Evolutionary conservation across 2,797 vertebrate species (phyloP).

Genomic region (Cuniculus paca): DNA sequence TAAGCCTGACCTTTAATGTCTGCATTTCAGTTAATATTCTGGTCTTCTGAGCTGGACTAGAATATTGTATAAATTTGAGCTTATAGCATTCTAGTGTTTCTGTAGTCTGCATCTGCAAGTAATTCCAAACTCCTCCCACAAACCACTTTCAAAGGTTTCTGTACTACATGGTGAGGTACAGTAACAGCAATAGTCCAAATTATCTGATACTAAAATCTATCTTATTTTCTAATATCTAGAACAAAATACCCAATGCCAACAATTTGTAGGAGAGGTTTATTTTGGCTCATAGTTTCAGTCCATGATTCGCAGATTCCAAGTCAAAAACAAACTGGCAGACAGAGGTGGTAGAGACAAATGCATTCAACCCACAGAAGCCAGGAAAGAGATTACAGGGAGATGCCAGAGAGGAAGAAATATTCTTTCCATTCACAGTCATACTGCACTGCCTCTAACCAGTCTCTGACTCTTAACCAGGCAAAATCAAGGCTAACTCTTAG

Average conservation of each 20-base stretch:
- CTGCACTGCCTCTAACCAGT: neutral
- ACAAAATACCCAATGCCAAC: neutral
- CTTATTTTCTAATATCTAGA: neutral
- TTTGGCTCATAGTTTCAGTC: neutral
- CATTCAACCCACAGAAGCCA: neutral
- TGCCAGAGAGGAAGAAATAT: neutral
- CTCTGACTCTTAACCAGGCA: neutral
- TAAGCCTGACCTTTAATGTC: neutral
- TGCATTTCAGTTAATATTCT: neutral
- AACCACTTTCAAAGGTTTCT: neutral
- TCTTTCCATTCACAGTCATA: neutral
- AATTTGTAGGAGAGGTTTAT: neutral
- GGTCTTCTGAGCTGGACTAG: neutral
- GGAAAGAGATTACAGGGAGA: neutral
- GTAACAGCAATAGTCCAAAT: neutral
- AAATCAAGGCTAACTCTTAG: neutral
- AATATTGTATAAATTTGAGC: neutral
- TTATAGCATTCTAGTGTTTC: neutral
- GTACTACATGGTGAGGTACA: neutral
- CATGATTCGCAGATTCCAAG: neutral
- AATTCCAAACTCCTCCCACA: neutral
- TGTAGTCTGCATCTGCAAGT: neutral
- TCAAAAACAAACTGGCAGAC: neutral
- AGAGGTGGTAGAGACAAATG: neutral
- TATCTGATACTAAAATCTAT: neutral